Percentiles rank a stretch among this genome's conserved stretches.
Conservation (phyloP, 2,888 invertebrate genomes). For the Exocentrus adspersus region DNA sequence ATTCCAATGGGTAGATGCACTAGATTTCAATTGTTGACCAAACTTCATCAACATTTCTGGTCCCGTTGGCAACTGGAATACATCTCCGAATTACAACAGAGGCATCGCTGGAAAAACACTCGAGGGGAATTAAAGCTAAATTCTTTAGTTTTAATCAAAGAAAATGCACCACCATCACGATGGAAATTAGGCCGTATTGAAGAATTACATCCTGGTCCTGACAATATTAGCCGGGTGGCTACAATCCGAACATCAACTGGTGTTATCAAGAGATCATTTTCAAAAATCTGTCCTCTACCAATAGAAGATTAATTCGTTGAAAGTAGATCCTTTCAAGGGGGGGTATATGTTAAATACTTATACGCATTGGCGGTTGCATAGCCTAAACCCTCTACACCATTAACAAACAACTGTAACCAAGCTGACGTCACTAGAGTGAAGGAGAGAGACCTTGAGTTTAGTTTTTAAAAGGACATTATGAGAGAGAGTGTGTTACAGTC, state of each 20-base stretch:
- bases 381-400: too few species aligned
- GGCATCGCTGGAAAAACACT: not conserved
- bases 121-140: not conserved
- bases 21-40: not conserved
- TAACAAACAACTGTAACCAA: too few species aligned
- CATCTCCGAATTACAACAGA: not conserved
- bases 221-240: not conserved
- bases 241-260: not conserved
- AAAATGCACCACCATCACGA: not conserved
- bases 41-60: not conserved
- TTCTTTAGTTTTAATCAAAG: not conserved
- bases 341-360: not conserved
- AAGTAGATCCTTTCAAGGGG: not conserved
- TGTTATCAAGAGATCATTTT: not conserved
- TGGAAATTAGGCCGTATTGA: not conserved
- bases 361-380: too few species aligned
- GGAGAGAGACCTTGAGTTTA: too few species aligned
- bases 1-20: not conserved
- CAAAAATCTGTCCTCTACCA: not conserved
- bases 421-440: too few species aligned
- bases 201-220: not conserved
- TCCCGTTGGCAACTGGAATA: not conserved
- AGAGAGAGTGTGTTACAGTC: too few species aligned
- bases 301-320: not conserved
- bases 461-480: too few species aligned